phyloP scores from a whole-genome alignment of 2,888 invertebrate species.

The Euzophera pinguis region DNA sequence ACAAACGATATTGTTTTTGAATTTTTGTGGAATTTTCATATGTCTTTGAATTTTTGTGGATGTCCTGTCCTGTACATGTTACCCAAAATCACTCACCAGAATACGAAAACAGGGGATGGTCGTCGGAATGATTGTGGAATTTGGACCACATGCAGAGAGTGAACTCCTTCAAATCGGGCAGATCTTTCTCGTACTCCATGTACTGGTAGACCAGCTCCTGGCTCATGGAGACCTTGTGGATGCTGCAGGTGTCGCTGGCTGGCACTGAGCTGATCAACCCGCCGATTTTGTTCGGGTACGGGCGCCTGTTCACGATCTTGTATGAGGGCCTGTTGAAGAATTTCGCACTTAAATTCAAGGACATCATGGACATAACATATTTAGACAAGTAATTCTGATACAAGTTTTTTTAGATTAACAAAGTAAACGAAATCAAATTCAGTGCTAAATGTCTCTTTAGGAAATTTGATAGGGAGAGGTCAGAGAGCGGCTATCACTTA shows the following conservation, averaged over 20 bases:
- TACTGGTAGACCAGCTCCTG: constrained; percentile 86
- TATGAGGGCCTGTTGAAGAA: constrained; percentile 42
- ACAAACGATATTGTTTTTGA: no score
- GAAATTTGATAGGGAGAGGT: no score
- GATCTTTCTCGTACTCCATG: constrained; percentile 84
- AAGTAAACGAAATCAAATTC: no score
- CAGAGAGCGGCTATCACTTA: no score
- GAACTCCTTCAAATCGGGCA: constrained; percentile 90
- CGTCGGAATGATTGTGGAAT: constrained; percentile 89
- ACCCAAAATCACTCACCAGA: constrained; percentile 82
- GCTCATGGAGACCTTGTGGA: constrained; percentile 85
- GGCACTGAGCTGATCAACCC: constrained; percentile 31
- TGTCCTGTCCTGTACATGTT: no score
- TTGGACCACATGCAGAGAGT: constrained; percentile 91
- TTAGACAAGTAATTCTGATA: no score
- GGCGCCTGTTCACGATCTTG: constrained; percentile 61
- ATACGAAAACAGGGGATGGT: constrained; percentile 91
- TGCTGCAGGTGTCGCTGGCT: constrained; percentile 79
- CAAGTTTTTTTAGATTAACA: no score
- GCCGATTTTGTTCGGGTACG: constrained; percentile 45
- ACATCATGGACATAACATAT: no score
- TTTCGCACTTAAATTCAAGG: no score
- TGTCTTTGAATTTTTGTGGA: no score
- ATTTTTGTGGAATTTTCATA: no score
- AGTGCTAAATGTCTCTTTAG: no score